These are phyloP conservation scores for Caenorhabditis drosophilae DNA, from an alignment of 2,888 invertebrate species.

Conservation along the genomic window DNA sequence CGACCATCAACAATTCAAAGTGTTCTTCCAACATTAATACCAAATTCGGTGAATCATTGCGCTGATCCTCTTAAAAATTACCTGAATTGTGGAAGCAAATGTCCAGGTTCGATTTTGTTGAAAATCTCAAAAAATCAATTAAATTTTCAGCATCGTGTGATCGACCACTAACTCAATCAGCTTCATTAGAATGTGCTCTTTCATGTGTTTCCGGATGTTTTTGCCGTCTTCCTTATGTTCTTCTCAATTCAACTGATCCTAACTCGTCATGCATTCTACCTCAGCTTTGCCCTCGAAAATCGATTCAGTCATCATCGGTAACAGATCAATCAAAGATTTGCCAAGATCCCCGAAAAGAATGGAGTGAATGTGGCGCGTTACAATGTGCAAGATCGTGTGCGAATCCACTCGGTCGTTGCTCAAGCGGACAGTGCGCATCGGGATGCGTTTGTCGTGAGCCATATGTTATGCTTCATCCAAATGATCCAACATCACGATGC, in stretches of 20 bases:
- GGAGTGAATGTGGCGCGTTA: constrained; percentile 43
- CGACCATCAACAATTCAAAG: background rate
- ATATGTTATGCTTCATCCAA: constrained; percentile 43
- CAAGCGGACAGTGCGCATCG: constrained; percentile 41
- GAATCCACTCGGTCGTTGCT: constrained; percentile 47
- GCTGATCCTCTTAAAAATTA: constrained; percentile 53
- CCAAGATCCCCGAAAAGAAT: constrained; percentile 50
- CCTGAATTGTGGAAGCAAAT: constrained; percentile 49
- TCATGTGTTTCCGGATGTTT: constrained; percentile 45
- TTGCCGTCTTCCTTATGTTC: constrained; percentile 41
- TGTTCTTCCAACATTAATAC: background rate
- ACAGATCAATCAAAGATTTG: constrained; percentile 23
- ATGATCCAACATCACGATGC: constrained; percentile 49
- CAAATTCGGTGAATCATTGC: constrained; percentile 39
- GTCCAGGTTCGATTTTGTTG: too few relatives aligned
- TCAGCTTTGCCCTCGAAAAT: constrained; percentile 40
- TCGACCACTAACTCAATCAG: constrained; percentile 30
- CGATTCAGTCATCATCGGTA: constrained; percentile 17
- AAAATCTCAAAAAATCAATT: too few relatives aligned
- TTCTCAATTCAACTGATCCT: constrained; percentile 29
- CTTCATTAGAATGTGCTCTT: constrained; percentile 37
- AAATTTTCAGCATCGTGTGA: constrained; percentile 25
- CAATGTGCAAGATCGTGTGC: constrained; percentile 51
- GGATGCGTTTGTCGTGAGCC: constrained; percentile 59
- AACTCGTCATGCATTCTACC: constrained; percentile 52